A percentile compares a stretch with the other conserved stretches of the same genome.
Evolutionary conservation across 2,113 vertebrate species (phyloP).

Genomic region (Seriola dumerili): DNA sequence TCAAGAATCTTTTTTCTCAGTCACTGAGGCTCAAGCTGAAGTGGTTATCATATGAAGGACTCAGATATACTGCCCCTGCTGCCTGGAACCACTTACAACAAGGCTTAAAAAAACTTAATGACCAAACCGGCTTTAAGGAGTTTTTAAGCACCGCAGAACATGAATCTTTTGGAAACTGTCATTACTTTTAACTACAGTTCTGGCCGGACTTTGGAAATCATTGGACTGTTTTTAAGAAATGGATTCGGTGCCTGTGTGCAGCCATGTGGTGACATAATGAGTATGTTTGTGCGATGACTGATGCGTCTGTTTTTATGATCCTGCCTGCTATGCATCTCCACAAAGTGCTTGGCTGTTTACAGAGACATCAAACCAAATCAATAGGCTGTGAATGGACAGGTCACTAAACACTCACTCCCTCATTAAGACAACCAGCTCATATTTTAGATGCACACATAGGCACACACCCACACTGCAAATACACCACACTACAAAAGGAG

Average conservation of each 20-base stretch:
- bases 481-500: conserved; percentile 13
- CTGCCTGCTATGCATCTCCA: conserved; percentile 60
- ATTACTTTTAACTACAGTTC: conserved; percentile 46
- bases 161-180: conserved; percentile 36
- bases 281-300: conserved; percentile 55
- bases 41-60: conserved; percentile 20
- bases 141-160: conserved; percentile 12
- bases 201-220: conserved; percentile 45
- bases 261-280: conserved; percentile 50
- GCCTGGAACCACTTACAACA: conserved; percentile 3
- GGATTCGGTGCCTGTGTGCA: conserved; percentile 45
- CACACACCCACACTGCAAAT: conserved; percentile 28
- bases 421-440: conserved; percentile 65
- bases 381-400: conserved; percentile 73
- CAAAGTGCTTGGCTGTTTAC: conserved; percentile 65
- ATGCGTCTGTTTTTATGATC: conserved; percentile 59
- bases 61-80: neutral
- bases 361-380: conserved; percentile 77
- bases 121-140: conserved; percentile 15
- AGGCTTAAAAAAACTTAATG: conserved; percentile 16
- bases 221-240: conserved; percentile 55
- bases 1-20: neutral
- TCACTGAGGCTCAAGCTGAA: neutral
- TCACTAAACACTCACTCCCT: conserved; percentile 73
- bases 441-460: conserved; percentile 54